These are phyloP conservation scores for Sapajus apella DNA, from an alignment of 2,113 vertebrate genomes.

Conservation along the genomic window DNA sequence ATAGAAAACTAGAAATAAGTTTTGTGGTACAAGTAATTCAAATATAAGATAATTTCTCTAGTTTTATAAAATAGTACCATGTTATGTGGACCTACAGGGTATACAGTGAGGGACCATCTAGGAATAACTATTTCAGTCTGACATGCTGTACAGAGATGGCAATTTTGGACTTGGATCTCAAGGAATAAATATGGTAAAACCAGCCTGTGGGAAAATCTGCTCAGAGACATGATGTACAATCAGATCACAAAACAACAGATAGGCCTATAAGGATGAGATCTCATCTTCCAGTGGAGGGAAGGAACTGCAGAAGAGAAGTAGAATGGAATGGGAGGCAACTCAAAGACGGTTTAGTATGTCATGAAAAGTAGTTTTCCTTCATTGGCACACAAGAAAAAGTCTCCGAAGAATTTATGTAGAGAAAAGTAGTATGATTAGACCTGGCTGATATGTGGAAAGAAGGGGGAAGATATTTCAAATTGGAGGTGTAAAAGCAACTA, in stretches of 20 bases:
- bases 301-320: background rate
- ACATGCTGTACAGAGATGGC: background rate
- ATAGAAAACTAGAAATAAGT: background rate
- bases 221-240: background rate
- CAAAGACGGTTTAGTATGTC: background rate
- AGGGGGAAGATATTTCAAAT: background rate
- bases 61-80: background rate
- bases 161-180: background rate
- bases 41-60: background rate
- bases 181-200: background rate
- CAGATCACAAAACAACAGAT: background rate
- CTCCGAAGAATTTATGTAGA: background rate
- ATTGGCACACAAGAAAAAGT: background rate
- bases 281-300: background rate
- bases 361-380: background rate
- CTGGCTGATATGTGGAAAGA: background rate
- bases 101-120: accelerated
- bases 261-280: background rate
- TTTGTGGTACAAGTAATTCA: background rate
- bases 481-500: background rate
- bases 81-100: background rate
- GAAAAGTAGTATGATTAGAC: background rate
- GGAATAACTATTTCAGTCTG: background rate
- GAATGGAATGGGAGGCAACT: background rate
- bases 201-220: background rate